A percentile compares a stretch with the other conserved stretches of the same genome.
Evolutionary conservation across 2,797 vertebrate genomes (phyloP).

Genomic region (Euthynnus affinis): DNA sequence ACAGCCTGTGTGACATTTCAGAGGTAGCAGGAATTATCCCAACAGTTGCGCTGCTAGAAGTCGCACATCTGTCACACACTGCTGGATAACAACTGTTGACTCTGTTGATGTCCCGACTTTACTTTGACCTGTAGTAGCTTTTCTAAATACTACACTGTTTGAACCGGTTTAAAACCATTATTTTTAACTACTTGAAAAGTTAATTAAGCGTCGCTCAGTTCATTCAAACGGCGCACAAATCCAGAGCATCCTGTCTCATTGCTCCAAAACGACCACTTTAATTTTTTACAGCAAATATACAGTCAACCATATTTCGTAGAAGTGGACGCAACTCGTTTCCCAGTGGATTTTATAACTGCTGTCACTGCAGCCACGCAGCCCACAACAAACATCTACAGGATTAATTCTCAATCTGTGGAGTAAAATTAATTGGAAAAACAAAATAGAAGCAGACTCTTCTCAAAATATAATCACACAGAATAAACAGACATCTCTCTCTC

Average conservation of each 20-base stretch:
- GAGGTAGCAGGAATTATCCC: slow-evolving; percentile 25
- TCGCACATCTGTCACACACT: slow-evolving; percentile 39
- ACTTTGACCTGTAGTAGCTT: not conserved
- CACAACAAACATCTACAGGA: not conserved
- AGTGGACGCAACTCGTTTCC: slow-evolving; percentile 51
- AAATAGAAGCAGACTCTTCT: slow-evolving; percentile 7
- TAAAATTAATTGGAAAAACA: slow-evolving; percentile 29
- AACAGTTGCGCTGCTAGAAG: not conserved
- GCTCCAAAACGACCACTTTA: slow-evolving; percentile 21
- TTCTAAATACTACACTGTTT: not conserved
- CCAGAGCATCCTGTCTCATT: slow-evolving; percentile 36
- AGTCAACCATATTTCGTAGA: slow-evolving; percentile 54
- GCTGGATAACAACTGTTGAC: slow-evolving; percentile 27
- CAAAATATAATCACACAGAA: slow-evolving; percentile 12
- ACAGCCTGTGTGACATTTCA: slow-evolving; percentile 13
- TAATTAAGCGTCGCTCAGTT: not conserved
- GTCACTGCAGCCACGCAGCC: slow-evolving; percentile 5
- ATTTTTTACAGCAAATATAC: slow-evolving; percentile 21
- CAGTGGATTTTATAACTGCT: slow-evolving; percentile 48
- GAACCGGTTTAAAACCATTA: not conserved
- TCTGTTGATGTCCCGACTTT: slow-evolving; percentile 7
- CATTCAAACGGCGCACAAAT: not conserved
- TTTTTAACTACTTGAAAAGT: slow-evolving; percentile 31
- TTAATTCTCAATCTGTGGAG: not conserved
- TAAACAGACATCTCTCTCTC: slow-evolving; percentile 44